phyloP scores from a whole-genome alignment of 2,888 invertebrate genomes.

The Lithophane ornitopus region DNA sequence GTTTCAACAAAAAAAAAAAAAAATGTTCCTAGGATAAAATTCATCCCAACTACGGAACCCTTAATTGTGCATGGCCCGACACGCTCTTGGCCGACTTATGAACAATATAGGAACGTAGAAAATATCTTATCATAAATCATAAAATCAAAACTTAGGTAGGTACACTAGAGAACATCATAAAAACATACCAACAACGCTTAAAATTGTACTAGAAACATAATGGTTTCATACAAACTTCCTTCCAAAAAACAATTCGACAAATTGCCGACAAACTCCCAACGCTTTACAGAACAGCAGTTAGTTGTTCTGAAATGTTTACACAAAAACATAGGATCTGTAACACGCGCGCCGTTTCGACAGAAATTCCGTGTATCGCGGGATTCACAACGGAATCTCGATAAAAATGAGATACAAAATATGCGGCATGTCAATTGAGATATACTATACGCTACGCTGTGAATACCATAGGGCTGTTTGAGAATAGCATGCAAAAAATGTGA shows the following conservation, averaged over 20 bases:
- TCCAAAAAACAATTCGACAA: slow-evolving; percentile 6
- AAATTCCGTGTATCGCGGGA: background rate
- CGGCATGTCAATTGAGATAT: slow-evolving; percentile 17
- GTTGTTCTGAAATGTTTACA: slow-evolving; percentile 6
- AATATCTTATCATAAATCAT: background rate
- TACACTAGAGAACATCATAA: background rate
- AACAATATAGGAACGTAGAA: too few relatives aligned
- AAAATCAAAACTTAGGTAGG: background rate
- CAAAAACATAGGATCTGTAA: slow-evolving; percentile 29
- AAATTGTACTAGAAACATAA: background rate
- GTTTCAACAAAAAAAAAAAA: too few relatives aligned
- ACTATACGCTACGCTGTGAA: background rate
- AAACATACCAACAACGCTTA: background rate
- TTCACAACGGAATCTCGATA: slow-evolving; percentile 6
- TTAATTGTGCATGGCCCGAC: too few relatives aligned
- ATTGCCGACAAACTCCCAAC: slow-evolving; percentile 25
- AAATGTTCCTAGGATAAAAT: too few relatives aligned
- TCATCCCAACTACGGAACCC: too few relatives aligned
- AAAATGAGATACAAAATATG: slow-evolving; percentile 15
- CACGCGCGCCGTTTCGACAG: background rate
- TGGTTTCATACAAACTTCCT: background rate
- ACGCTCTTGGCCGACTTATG: too few relatives aligned
- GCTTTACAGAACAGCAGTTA: slow-evolving; percentile 9
- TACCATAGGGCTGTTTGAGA: background rate
- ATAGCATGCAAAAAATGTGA: background rate